A percentile compares a stretch with the other conserved stretches of the same genome.
Evolutionary conservation across 1,140 invertebrate genomes (phyloP).

Genomic region (Lamellibrachia luymesi): DNA sequence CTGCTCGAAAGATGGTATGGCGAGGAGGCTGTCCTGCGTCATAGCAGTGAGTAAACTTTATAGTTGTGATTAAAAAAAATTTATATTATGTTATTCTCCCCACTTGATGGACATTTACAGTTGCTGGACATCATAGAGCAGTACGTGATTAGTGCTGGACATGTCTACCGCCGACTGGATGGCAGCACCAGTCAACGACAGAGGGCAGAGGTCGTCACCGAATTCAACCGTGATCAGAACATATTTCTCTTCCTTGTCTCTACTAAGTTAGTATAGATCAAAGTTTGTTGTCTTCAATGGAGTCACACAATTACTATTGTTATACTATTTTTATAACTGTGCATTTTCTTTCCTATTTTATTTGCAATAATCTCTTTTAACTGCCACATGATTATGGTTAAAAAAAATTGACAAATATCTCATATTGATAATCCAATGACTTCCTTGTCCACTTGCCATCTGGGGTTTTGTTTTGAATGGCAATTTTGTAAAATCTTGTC

Average conservation of each 20-base stretch:
- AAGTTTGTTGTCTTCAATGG: not conserved
- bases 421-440: too few species aligned
- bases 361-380: not conserved
- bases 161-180: conserved; percentile 87
- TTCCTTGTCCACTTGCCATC: too few species aligned
- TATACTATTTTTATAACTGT: not conserved
- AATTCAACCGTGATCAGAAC: conserved; percentile 78
- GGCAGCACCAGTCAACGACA: conserved; percentile 76
- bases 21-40: too few species aligned
- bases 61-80: too few species aligned
- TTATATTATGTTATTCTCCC: too few species aligned
- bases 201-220: conserved; percentile 76
- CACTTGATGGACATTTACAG: not conserved
- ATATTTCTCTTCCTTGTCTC: conserved; percentile 90
- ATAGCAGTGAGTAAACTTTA: not conserved
- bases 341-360: conserved; percentile 7
- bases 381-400: not conserved
- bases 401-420: too few species aligned
- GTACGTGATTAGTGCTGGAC: conserved; percentile 72
- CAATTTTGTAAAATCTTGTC: not conserved
- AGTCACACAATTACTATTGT: not conserved
- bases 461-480: not conserved
- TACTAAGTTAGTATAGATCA: conserved; percentile 61
- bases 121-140: conserved; percentile 87
- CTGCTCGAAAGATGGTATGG: too few species aligned